Evolutionary conservation across 2,797 vertebrate genomes (phyloP).

Genomic region (Peromyscus aztecus): DNA sequence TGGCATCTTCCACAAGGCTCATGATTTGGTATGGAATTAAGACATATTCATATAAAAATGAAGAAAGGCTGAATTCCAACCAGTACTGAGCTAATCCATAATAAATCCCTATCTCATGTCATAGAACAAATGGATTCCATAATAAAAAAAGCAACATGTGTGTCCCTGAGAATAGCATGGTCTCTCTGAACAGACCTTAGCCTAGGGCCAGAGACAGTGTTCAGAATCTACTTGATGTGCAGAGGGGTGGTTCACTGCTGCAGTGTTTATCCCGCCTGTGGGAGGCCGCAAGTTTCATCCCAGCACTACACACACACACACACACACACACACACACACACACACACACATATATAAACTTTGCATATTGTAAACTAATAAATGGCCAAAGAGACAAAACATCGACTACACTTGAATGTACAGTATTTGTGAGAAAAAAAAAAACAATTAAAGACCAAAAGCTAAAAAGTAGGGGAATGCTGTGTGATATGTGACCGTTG

Average conservation of each 20-base stretch:
- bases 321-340: no score
- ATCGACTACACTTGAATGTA: background rate
- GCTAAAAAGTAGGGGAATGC: background rate
- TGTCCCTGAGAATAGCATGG: background rate
- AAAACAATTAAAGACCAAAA: background rate
- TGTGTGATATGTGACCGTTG: background rate
- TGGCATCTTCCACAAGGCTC: background rate
- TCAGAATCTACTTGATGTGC: background rate
- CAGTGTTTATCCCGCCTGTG: background rate
- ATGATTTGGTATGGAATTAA: conserved; percentile 22
- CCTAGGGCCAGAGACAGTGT: background rate
- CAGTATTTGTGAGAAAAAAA: background rate
- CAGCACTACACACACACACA: background rate
- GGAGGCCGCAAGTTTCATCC: background rate
- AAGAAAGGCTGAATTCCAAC: background rate
- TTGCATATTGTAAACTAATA: conserved; percentile 34
- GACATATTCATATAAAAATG: background rate
- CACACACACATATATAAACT: background rate
- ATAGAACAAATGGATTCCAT: conserved; percentile 44
- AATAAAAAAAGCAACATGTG: background rate
- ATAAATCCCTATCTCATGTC: conserved; percentile 53
- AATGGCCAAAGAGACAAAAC: conserved; percentile 9
- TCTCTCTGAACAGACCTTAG: background rate
- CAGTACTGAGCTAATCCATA: background rate
- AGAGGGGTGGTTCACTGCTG: background rate